Evolutionary conservation across 1,140 invertebrate genomes (phyloP).

Genomic region (Apis cerana): DNA sequence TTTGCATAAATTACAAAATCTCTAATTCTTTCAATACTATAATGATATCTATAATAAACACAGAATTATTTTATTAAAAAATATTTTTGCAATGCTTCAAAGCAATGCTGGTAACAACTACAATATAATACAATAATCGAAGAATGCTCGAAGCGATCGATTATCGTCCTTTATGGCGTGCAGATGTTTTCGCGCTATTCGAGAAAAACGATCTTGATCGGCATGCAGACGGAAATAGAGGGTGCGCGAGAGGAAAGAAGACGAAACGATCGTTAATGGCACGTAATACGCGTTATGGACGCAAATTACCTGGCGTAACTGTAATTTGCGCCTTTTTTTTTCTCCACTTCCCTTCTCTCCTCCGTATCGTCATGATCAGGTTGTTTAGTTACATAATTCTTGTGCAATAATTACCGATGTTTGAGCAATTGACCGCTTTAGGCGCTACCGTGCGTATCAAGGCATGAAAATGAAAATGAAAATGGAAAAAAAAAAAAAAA

Average conservation of each 20-base stretch:
- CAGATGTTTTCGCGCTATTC: slow-evolving; percentile 21
- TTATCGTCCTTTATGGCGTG: not conserved
- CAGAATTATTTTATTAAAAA: not conserved
- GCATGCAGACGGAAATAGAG: slow-evolving; percentile 31
- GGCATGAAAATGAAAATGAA: not conserved
- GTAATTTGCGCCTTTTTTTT: slow-evolving; percentile 66
- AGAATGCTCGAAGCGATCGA: not conserved
- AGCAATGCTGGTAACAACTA: not conserved
- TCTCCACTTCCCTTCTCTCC: not conserved
- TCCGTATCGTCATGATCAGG: slow-evolving; percentile 8
- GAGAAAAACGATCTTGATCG: slow-evolving; percentile 28
- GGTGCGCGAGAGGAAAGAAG: slow-evolving; percentile 41
- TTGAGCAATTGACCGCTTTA: slow-evolving; percentile 55
- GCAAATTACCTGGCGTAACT: slow-evolving; percentile 58
- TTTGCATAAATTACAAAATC: no score
- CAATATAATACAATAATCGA: no score
- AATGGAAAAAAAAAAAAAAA: no score
- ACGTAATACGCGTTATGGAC: slow-evolving; percentile 64
- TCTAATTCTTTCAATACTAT: no score
- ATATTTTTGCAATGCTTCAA: no score
- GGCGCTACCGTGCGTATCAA: slow-evolving; percentile 40
- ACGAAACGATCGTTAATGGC: slow-evolving; percentile 59
- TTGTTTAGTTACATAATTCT: slow-evolving; percentile 62
- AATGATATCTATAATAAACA: no score
- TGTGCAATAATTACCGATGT: slow-evolving; percentile 55